A percentile compares a stretch with the other conserved stretches of the same genome.
These are phyloP conservation scores for Heliconius himera DNA, from an alignment of 1,140 invertebrate genomes.

Conservation along the genomic window DNA sequence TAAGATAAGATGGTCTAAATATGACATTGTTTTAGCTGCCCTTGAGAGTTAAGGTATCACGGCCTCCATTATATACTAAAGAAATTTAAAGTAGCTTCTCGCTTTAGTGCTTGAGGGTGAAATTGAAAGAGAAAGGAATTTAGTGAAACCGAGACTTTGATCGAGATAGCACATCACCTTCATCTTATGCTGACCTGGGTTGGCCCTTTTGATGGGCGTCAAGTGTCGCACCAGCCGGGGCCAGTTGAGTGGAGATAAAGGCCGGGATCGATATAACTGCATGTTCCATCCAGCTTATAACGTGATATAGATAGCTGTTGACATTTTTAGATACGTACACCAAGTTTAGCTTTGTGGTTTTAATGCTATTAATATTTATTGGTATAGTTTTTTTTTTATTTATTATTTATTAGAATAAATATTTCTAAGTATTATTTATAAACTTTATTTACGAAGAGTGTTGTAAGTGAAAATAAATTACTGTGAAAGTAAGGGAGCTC, in stretches of 20 bases:
- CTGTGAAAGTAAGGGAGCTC: too few species aligned
- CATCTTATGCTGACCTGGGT: constrained; percentile 28
- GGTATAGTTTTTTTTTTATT: background rate
- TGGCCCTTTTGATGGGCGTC: constrained; percentile 28
- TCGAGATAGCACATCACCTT: constrained; percentile 24
- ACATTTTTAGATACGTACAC: constrained; percentile 19
- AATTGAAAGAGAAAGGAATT: constrained; percentile 14
- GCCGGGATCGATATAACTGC: constrained; percentile 25
- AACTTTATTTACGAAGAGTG: too few species aligned
- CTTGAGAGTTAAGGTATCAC: constrained; percentile 3
- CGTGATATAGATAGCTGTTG: constrained; percentile 17
- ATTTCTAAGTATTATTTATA: too few species aligned
- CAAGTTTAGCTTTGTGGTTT: background rate
- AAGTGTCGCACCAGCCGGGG: constrained; percentile 19
- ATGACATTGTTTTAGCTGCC: background rate
- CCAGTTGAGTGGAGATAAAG: constrained; percentile 18
- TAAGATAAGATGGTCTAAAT: background rate
- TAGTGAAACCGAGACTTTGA: constrained; percentile 6
- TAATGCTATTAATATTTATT: background rate
- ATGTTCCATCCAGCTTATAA: constrained; percentile 10
- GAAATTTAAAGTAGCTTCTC: constrained; percentile 7
- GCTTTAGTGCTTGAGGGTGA: constrained; percentile 3
- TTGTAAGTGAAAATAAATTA: too few species aligned
- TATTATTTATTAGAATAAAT: too few species aligned
- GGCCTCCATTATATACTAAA: constrained; percentile 14